Base-by-base conservation (phyloP, 2,797 vertebrate species). In the Vipera ursinii region DNA sequence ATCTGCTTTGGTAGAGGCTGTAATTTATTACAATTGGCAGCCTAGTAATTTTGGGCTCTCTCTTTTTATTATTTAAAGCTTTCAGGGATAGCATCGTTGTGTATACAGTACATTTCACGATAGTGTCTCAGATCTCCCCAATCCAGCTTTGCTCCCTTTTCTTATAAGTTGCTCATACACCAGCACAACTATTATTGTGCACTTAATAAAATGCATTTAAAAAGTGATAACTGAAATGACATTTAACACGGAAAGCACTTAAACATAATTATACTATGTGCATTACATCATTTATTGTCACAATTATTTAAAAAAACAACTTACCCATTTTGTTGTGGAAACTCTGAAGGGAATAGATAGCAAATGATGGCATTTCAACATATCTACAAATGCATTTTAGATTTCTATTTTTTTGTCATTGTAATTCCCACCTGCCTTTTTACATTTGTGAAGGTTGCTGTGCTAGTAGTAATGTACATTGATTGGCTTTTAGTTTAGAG, bases 241-340 rank as follows among this genome's bases (percentile, higher is more conserved):
- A 97, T 98, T 98, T 98, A 97, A 98, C 97, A 98, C 95, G 94
- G 97, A 97, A 97, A 97, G 96, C 97, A 97, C 96, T 97, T 97
- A 97, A 97, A 95, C 98, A 97, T 98, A 98, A 98, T 99, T 98
- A 98, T 97, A 96, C 97, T 98, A 96, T 95, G 96, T 96, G 97
- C 97, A 96, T 97, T 97, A 96, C 96, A 97, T 96, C 97, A 97
- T 96, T 97, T 96, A 94, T 89, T 97, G 97, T 96, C 96, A 91
- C 57, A 96, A 95, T 95, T 97, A 95, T 95, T 95, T 96, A 95
- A 96, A 95, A 96, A 96, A 73, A 26, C n/a, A 91, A 93, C 86
- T 89, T 95, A 95, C 89, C 89, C 15, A 92, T 97, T 95, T 93
- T 92, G 63, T 92, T 93, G 91, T 94, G 92, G 82, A 89, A 85